Percentiles rank a stretch among this genome's conserved stretches.
phyloP scores from a whole-genome alignment of 2,113 vertebrate genomes.

The Mustelus asterias region DNA sequence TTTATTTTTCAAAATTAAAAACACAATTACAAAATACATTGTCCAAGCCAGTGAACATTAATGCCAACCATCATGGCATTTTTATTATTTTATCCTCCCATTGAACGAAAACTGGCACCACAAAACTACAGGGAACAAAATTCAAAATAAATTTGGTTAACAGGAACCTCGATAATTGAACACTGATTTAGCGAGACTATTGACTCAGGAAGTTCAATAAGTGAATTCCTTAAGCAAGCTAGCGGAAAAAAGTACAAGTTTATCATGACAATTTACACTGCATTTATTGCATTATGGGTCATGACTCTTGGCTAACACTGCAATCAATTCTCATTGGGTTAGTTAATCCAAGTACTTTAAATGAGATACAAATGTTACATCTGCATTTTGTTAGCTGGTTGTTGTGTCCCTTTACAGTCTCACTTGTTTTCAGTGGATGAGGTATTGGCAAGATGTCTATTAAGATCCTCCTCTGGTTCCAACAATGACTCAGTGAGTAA shows the following conservation, averaged over 20 bases:
- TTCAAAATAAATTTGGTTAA: background rate
- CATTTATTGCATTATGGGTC: background rate
- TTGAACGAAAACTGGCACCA: background rate
- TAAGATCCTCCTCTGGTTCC: background rate
- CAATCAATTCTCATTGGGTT: background rate
- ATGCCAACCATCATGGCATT: background rate
- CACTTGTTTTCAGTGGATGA: background rate
- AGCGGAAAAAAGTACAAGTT: background rate
- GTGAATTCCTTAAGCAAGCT: background rate
- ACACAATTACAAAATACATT: background rate
- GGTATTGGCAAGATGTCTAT: background rate
- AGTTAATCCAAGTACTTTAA: background rate
- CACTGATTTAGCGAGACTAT: background rate
- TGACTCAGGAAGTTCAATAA: background rate
- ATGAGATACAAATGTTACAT: background rate
- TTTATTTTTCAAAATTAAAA: background rate
- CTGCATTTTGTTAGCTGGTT: background rate
- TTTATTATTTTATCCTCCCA: background rate
- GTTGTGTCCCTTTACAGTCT: background rate
- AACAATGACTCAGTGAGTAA: background rate
- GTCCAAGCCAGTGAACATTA: background rate
- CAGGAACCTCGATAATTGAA: background rate
- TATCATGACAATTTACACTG: background rate
- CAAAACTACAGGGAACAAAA: background rate
- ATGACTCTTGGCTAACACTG: background rate